Evolutionary conservation across 23 tunicate genomes (phyloP).

Genomic region (Trididemnum clinides): DNA sequence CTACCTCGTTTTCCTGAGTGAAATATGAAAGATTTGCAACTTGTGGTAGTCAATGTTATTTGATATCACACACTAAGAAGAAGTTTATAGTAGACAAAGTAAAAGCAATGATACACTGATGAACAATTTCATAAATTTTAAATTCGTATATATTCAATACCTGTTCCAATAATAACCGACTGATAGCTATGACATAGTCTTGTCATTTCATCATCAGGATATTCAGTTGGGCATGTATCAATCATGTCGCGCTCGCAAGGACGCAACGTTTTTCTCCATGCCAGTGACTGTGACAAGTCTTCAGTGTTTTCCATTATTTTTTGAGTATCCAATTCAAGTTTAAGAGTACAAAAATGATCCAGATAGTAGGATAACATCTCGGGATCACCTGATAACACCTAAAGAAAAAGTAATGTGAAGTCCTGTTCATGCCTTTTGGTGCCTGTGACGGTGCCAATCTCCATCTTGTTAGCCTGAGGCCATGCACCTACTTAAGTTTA

Average conservation of each 20-base stretch:
- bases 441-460: no score
- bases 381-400: slow-evolving; percentile 78
- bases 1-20: no score
- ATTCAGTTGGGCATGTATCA: slow-evolving; percentile 50
- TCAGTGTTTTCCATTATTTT: neutral
- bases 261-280: slow-evolving; percentile 53
- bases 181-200: slow-evolving; percentile 55
- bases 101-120: neutral
- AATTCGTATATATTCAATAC: neutral
- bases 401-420: no score
- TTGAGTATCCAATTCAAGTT: slow-evolving; percentile 9
- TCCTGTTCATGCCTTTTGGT: no score
- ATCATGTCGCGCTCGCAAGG: slow-evolving; percentile 55
- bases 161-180: slow-evolving; percentile 46
- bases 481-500: no score
- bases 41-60: no score
- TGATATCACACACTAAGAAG: no score
- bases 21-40: no score
- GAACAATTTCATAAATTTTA: neutral
- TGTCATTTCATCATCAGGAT: slow-evolving; percentile 2
- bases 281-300: neutral
- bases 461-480: no score
- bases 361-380: slow-evolving; percentile 74
- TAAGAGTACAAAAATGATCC: slow-evolving; percentile 66
- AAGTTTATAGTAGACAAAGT: no score